phyloP scores from a whole-genome alignment of 2,797 vertebrate genomes.

The Buphagus erythrorhynchus region DNA sequence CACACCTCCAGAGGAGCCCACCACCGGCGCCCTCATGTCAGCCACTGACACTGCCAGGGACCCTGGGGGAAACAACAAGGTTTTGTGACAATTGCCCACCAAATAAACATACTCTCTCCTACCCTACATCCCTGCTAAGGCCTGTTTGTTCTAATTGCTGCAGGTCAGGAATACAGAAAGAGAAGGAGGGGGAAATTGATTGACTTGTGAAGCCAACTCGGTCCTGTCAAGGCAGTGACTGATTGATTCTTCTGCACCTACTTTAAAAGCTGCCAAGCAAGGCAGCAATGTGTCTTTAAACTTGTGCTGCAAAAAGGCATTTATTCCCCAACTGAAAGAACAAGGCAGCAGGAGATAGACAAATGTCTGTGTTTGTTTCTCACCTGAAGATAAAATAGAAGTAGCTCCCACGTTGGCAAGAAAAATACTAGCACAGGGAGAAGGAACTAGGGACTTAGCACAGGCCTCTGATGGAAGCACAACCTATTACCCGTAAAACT shows the following conservation, averaged over 20 bases:
- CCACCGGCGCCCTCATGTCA: conserved; percentile 94
- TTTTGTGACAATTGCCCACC: neutral
- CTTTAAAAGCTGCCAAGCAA: neutral
- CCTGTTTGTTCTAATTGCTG: neutral
- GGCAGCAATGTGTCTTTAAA: neutral
- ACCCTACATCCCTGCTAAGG: neutral
- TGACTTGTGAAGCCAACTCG: neutral
- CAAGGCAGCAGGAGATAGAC: neutral
- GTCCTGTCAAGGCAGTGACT: neutral
- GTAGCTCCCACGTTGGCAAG: neutral
- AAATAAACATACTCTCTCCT: neutral
- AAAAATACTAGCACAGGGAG: conserved; percentile 49
- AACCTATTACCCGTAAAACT: conserved; percentile 41
- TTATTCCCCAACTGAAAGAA: neutral
- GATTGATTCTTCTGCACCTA: neutral
- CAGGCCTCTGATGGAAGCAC: conserved; percentile 55
- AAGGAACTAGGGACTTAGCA: conserved; percentile 32
- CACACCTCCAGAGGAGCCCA: conserved; percentile 96
- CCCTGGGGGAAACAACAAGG: conserved; percentile 75
- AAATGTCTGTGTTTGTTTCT: neutral
- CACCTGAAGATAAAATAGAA: neutral
- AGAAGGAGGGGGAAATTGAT: neutral
- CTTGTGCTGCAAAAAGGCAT: neutral
- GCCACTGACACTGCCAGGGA: conserved; percentile 94
- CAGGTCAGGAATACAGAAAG: neutral